Base-by-base conservation (phyloP, 1,140 invertebrate species). In the Gonioctena quinquepunctata region DNA sequence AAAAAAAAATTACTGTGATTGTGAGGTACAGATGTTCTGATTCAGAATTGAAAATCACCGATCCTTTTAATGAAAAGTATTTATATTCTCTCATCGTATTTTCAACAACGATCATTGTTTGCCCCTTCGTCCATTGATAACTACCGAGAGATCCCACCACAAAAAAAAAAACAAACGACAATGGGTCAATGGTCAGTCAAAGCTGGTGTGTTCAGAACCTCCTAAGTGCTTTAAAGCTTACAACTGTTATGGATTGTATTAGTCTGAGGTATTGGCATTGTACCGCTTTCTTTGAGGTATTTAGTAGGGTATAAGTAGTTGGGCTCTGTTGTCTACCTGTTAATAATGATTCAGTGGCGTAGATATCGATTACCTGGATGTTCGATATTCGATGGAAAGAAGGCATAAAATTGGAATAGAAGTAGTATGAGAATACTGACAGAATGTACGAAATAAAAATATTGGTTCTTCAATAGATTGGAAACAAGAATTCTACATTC, bases 281-380 rank as follows among this genome's bases (percentile, higher is more conserved):
- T 13, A 42, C 33, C 33, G 54, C 25, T 25, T 11, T 8, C 54
- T 13, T 21, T 21, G 19, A 57, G 54, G 54, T 57, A 57, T 57
- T 57, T 57, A 57, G 21, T 57, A 57, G 54, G 54, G 25, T 57
- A 57, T 23, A 57, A 57, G 16, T 57, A 25, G 54, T 23, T 21
- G 25, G 25, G 16, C 13, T 25, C 16, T 25, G 25, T 57, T 57
- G 21, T 57, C 54, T 57, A 57, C 54, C 54, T 57, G 54, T 57
- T 57, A 57, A 57, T 57, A 57, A 23, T 13, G 11, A 11, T n/a
- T 11, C 33, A 42, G 11, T 42, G 33, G 33, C 33, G 33, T 42
- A 42, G 33, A 0, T 42, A n/a, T 42, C 13, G 13, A 42, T 42
- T 42, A n/a, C n/a, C n/a, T n/a, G n/a, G n/a, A n/a, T n/a, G n/a